Evolutionary conservation across 2,113 vertebrate species (phyloP).

Genomic region (Cyprinodon tularosa): DNA sequence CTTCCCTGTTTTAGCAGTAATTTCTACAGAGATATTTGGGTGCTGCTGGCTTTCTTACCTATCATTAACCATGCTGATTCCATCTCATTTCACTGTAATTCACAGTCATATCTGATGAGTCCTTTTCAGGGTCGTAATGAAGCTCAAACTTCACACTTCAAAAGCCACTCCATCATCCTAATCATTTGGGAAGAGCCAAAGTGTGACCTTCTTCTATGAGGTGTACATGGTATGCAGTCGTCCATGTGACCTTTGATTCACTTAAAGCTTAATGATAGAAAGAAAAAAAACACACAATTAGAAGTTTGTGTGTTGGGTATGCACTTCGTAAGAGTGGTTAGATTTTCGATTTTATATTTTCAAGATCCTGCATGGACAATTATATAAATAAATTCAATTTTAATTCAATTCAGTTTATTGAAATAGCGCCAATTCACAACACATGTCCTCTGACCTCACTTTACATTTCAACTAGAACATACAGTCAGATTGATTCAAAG

Average conservation of each 20-base stretch:
- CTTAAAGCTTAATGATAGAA: slow-evolving; percentile 10
- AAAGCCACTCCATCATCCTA: slow-evolving; percentile 28
- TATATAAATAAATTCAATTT: too few species aligned
- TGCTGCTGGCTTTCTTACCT: slow-evolving; percentile 28
- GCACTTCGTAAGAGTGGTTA: neutral
- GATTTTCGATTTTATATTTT: neutral
- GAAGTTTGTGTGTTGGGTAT: neutral
- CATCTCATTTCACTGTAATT: slow-evolving; percentile 19
- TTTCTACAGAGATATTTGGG: slow-evolving; percentile 11
- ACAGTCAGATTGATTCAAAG: too few species aligned
- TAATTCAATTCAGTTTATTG: too few species aligned
- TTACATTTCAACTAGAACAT: too few species aligned
- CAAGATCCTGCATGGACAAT: too few species aligned
- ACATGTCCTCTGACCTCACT: too few species aligned
- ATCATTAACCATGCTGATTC: slow-evolving; percentile 22
- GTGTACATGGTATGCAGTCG: slow-evolving; percentile 3
- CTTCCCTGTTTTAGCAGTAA: neutral
- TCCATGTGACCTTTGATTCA: slow-evolving; percentile 25
- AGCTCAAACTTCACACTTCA: slow-evolving; percentile 6
- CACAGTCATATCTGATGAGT: slow-evolving; percentile 40
- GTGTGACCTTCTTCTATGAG: neutral
- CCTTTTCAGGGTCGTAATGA: slow-evolving; percentile 8
- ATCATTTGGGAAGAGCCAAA: slow-evolving; percentile 26
- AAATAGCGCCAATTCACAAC: too few species aligned
- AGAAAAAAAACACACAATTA: slow-evolving; percentile 9